Conservation (phyloP, 2,113 vertebrate species). For the Tauraco erythrolophus region DNA sequence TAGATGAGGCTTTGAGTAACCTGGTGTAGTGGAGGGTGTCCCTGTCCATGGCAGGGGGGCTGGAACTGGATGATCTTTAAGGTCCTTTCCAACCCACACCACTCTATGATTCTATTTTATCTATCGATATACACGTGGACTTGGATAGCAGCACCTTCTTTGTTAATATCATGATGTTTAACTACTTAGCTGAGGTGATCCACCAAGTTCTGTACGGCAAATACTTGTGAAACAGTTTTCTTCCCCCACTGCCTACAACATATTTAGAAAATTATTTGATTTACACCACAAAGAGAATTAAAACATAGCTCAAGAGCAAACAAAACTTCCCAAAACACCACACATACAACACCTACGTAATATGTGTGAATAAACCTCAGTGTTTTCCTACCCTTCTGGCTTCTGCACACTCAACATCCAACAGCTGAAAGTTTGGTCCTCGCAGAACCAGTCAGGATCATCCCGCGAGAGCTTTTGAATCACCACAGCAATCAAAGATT, state of each 20-base stretch:
- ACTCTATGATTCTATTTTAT: too few relatives aligned
- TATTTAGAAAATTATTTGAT: conserved; percentile 20
- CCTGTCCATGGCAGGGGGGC: too few relatives aligned
- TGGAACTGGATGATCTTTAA: too few relatives aligned
- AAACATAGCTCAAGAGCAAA: conserved; percentile 25
- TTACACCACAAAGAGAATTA: conserved; percentile 40
- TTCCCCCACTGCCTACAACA: neutral
- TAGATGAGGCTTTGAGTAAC: too few relatives aligned
- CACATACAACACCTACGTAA: neutral
- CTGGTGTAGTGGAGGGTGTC: too few relatives aligned
- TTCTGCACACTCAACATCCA: neutral
- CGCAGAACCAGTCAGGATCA: neutral
- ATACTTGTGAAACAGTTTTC: conserved; percentile 58
- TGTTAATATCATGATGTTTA: neutral
- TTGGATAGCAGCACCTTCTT: neutral
- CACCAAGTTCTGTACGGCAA: conserved; percentile 39
- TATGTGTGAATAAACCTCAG: neutral
- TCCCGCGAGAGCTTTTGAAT: neutral
- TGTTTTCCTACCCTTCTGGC: neutral
- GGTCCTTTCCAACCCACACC: too few relatives aligned
- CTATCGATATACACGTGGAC: neutral
- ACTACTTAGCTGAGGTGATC: neutral
- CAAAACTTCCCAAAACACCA: neutral
- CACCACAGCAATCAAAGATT: neutral
- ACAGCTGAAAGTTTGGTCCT: neutral